Percentiles rank a stretch among this genome's conserved stretches.
Conservation (phyloP, 2,797 vertebrate genomes). For the Anguilla pacifica region DNA sequence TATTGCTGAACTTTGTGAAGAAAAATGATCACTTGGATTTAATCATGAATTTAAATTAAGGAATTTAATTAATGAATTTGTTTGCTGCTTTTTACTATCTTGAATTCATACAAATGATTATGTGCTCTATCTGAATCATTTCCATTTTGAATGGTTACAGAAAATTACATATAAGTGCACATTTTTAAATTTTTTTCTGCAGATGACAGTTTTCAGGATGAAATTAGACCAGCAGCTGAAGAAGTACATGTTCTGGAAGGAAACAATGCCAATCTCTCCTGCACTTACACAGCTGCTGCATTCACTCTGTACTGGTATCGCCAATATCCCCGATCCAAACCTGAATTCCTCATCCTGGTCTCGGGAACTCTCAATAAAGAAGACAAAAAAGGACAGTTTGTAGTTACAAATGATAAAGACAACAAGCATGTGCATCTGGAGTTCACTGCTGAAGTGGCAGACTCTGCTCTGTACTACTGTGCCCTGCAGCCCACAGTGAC, state of each 20-base stretch:
- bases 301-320: conserved; percentile 31
- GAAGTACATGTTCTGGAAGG: not conserved
- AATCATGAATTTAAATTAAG: too few relatives aligned
- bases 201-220: not conserved
- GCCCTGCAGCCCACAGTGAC: conserved; percentile 33
- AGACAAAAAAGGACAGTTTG: not conserved
- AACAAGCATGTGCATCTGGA: conserved; percentile 18
- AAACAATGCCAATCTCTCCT: not conserved
- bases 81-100: too few relatives aligned
- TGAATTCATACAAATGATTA: too few relatives aligned
- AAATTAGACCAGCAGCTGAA: not conserved
- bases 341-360: conserved; percentile 18
- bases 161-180: too few relatives aligned
- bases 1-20: too few relatives aligned
- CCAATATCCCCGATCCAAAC: conserved; percentile 22
- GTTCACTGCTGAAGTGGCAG: conserved; percentile 27
- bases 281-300: not conserved
- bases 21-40: too few relatives aligned
- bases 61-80: too few relatives aligned
- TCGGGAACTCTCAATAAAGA: not conserved
- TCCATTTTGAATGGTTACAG: too few relatives aligned
- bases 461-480: conserved; percentile 41
- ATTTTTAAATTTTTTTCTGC: too few relatives aligned
- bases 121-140: too few relatives aligned
- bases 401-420: conserved; percentile 1